Base-by-base conservation (phyloP, 2,113 vertebrate species). In the Protomyctophum bolini region DNA sequence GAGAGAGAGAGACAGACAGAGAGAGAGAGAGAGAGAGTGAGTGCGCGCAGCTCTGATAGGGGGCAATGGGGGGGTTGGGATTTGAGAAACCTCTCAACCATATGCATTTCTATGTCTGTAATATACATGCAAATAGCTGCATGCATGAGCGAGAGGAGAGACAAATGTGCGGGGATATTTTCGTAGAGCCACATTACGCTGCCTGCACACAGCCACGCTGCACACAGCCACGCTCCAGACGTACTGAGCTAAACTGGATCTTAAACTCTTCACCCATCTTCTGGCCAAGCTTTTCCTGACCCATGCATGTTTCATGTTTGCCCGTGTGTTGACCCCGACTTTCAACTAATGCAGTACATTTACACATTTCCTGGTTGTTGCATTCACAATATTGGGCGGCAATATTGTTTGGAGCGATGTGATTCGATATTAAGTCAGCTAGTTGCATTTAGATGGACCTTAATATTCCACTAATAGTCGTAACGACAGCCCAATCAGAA, bases 101-200 rank as follows among this genome's bases (percentile, higher is more conserved):
- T 85, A 80, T 81, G 78, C 73, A 76, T 85, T 76, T 84, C 76
- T 85, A 54, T 79, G 76, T 74, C 73, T 85, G 86, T 79, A 89
- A 89, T 86, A 87, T 85, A 83, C 80, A 90, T 86, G 86, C 83
- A 91, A 91, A 90, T 88, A 69, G 69, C 45, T 15, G 74, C 76
- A 80, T 77, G 77, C 80, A 77, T 76, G 69, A 75, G 75, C 62
- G 79, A 82, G 64, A 71, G 81, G 62, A 80, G 78, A 79, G 84
- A 81, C 7, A 7, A 70, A 73, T 74, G 70, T 85, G 78, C 59
- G 70, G 70, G 80, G 72, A 66, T 60, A 41, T 73, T 75, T 62
- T 54, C 41, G 51, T 54, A 51, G 46, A 64, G 66, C 73, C 52
- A 63, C 76, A 83, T 82, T 87, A 77, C 73, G 46, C 70, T 70